Percentiles rank a stretch among this genome's conserved stretches.
Evolutionary conservation across 2,113 vertebrate species (phyloP).

Genomic region (Vombatus ursinus): DNA sequence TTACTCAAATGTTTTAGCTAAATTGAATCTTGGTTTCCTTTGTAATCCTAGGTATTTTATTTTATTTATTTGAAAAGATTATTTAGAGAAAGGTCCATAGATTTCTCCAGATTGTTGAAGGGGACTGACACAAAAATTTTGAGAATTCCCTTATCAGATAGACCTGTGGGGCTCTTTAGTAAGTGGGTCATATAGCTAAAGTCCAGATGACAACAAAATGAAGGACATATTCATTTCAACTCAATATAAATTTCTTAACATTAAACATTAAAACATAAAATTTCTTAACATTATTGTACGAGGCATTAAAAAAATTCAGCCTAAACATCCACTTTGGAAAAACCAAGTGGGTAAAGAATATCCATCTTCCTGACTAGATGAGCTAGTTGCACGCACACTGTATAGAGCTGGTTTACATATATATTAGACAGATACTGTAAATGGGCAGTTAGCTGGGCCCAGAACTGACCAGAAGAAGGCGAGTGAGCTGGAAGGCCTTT

Average conservation of each 20-base stretch:
- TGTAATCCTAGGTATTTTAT: not conserved
- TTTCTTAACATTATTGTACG: not conserved
- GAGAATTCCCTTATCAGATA: not conserved
- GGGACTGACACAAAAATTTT: not conserved
- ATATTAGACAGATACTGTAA: not conserved
- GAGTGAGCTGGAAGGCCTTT: not conserved
- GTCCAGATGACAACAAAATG: not conserved
- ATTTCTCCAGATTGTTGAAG: not conserved
- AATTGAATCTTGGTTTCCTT: not conserved
- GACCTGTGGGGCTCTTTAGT: constrained; percentile 20
- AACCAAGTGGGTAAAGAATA: not conserved
- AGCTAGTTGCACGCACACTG: not conserved
- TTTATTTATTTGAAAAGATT: not conserved
- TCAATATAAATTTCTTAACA: not conserved
- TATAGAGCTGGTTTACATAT: not conserved
- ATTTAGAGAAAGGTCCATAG: not conserved
- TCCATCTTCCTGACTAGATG: not conserved
- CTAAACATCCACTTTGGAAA: not conserved
- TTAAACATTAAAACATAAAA: not conserved
- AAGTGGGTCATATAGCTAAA: not conserved
- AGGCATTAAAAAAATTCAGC: not conserved
- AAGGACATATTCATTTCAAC: not conserved
- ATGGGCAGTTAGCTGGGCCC: not conserved
- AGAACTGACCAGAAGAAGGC: not conserved
- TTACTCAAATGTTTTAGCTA: not conserved